Evolutionary conservation across 2,113 vertebrate genomes (phyloP).

Genomic region (Dromaius novaehollandiae): DNA sequence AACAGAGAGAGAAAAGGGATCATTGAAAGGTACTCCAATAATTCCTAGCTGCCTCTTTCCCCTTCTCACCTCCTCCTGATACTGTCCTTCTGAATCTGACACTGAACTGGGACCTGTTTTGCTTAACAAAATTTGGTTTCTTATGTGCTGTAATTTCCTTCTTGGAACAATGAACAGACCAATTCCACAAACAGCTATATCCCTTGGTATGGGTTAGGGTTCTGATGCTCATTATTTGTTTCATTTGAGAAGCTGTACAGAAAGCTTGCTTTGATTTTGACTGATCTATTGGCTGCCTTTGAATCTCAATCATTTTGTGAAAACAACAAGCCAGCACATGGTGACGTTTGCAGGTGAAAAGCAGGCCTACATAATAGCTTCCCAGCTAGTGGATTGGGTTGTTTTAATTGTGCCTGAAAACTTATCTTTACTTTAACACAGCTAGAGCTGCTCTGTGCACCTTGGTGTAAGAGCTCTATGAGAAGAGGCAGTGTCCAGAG

Average conservation of each 20-base stretch:
- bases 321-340: not conserved
- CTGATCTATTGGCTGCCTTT: not conserved
- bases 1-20: not conserved
- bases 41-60: not conserved
- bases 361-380: not conserved
- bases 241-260: not conserved
- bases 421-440: not conserved
- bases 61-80: not conserved
- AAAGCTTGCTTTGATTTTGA: not conserved
- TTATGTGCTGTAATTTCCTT: not conserved
- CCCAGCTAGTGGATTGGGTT: not conserved
- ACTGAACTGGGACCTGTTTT: not conserved
- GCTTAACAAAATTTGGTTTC: not conserved
- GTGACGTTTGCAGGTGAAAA: not conserved
- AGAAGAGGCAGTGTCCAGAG: not conserved
- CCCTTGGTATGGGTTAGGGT: not conserved
- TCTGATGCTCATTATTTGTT: not conserved
- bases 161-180: not conserved
- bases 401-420: not conserved
- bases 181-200: not conserved
- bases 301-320: not conserved
- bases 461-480: not conserved
- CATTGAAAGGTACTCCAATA: not conserved
- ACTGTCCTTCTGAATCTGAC: not conserved
- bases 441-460: not conserved